A percentile compares a stretch with the other conserved stretches of the same genome.
phyloP scores from a whole-genome alignment of 30 jellyfish, hydroid and myxozoan genomes.

The Turritopsis dohrnii region DNA sequence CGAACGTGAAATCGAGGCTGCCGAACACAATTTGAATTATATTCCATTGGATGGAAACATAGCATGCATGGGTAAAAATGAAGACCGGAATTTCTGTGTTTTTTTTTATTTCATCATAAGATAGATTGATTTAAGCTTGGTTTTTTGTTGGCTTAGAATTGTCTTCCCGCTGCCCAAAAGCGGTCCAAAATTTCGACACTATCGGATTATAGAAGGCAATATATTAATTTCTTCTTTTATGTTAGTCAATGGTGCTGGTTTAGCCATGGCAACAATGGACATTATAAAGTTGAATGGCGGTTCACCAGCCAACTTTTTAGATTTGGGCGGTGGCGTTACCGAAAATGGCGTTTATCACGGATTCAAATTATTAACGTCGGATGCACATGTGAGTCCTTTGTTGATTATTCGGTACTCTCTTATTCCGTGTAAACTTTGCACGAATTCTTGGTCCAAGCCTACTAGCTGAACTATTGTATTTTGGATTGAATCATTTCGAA shows the following conservation, averaged over 20 bases:
- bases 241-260: conserved; percentile 98
- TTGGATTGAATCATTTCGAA: too few species aligned
- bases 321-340: conserved; percentile 98
- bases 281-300: conserved; percentile 94
- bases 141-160: neutral
- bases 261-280: conserved; percentile 99
- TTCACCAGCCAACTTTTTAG: conserved; percentile 93
- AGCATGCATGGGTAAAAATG: conserved; percentile 87
- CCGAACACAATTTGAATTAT: conserved; percentile 66
- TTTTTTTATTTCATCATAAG: too few species aligned
- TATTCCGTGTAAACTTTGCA: neutral
- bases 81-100: neutral
- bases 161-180: too few species aligned
- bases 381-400: conserved; percentile 50
- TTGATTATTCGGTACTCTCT: neutral
- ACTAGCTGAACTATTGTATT: neutral
- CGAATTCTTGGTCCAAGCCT: neutral
- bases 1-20: conserved; percentile 92
- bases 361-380: conserved; percentile 76
- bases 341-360: conserved; percentile 96
- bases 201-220: neutral
- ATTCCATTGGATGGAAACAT: conserved; percentile 96
- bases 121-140: too few species aligned
- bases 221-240: neutral
- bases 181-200: too few species aligned